Evolutionary conservation across 2,797 vertebrate genomes (phyloP).

Genomic region (Vultur gryphus): DNA sequence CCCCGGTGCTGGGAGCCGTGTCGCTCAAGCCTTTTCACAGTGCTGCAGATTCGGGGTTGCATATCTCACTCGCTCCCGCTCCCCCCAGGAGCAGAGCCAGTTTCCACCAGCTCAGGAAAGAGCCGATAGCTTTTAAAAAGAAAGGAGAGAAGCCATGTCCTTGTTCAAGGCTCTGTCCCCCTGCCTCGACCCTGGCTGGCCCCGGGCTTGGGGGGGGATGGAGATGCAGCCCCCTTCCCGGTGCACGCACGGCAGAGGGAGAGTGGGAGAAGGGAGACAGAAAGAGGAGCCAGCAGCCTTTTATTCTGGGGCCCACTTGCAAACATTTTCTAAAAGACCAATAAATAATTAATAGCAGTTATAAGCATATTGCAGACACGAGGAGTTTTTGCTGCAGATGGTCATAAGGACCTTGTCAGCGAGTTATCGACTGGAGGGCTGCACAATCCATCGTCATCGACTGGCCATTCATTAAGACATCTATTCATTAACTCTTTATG

Average conservation of each 20-base stretch:
- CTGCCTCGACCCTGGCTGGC: fast-evolving
- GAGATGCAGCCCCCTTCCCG: not conserved
- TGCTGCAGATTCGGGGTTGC: not conserved
- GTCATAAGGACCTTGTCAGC: not conserved
- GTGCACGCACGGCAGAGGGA: fast-evolving
- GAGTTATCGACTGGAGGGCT: not conserved
- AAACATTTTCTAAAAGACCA: not conserved
- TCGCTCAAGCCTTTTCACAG: not conserved
- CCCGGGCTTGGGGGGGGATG: fast-evolving
- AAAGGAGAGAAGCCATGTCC: fast-evolving
- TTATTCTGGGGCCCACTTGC: not conserved
- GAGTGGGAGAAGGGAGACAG: not conserved
- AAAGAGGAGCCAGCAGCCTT: not conserved
- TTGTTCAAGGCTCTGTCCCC: not conserved
- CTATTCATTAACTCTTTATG: not conserved
- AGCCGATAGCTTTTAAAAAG: not conserved
- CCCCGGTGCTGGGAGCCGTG: not conserved
- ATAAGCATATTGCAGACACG: not conserved
- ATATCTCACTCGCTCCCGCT: not conserved
- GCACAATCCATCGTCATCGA: not conserved
- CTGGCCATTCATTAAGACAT: not conserved
- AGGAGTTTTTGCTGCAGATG: not conserved
- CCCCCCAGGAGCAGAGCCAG: not conserved
- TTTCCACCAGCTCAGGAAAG: not conserved
- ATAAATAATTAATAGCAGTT: not conserved